phyloP scores from a whole-genome alignment of 2,888 invertebrate species.

The Coecobrya sp. region DNA sequence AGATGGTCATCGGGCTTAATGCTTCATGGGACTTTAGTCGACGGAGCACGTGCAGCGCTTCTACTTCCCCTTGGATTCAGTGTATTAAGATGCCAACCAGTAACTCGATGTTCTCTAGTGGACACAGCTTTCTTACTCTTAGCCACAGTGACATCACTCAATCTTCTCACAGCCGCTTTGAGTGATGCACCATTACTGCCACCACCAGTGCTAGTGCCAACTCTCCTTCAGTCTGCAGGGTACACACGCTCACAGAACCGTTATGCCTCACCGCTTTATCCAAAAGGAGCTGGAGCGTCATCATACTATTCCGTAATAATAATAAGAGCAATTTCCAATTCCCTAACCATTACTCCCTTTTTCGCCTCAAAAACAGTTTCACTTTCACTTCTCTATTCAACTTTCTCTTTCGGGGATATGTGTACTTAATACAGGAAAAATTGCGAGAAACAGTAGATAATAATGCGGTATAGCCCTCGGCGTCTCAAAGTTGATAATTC shows the following conservation, averaged over 20 bases:
- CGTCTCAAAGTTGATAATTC: too few species aligned
- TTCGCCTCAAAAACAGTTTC: neutral
- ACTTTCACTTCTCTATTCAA: neutral
- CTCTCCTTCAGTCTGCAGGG: slow-evolving; percentile 85
- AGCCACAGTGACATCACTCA: slow-evolving; percentile 96
- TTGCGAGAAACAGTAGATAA: too few species aligned
- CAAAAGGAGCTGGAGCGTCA: slow-evolving; percentile 82
- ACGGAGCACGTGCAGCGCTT: slow-evolving; percentile 94
- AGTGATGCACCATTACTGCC: slow-evolving; percentile 96
- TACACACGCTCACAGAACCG: slow-evolving; percentile 85
- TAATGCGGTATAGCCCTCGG: too few species aligned
- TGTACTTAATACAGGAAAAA: too few species aligned
- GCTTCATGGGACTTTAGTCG: slow-evolving; percentile 95
- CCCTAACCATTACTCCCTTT: neutral
- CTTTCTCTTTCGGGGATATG: slow-evolving; percentile 43
- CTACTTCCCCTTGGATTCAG: slow-evolving; percentile 93
- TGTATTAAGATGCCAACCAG: slow-evolving; percentile 94
- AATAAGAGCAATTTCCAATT: slow-evolving; percentile 5
- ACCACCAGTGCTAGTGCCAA: slow-evolving; percentile 85
- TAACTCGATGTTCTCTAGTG: slow-evolving; percentile 95
- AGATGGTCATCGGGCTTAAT: slow-evolving; percentile 96
- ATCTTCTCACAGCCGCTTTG: slow-evolving; percentile 95
- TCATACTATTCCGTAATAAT: slow-evolving; percentile 86
- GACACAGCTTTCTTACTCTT: slow-evolving; percentile 96
- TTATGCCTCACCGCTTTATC: slow-evolving; percentile 86